These are phyloP conservation scores for Rhagoletis zephyria DNA, from an alignment of 1,140 invertebrate genomes.

Conservation along the genomic window DNA sequence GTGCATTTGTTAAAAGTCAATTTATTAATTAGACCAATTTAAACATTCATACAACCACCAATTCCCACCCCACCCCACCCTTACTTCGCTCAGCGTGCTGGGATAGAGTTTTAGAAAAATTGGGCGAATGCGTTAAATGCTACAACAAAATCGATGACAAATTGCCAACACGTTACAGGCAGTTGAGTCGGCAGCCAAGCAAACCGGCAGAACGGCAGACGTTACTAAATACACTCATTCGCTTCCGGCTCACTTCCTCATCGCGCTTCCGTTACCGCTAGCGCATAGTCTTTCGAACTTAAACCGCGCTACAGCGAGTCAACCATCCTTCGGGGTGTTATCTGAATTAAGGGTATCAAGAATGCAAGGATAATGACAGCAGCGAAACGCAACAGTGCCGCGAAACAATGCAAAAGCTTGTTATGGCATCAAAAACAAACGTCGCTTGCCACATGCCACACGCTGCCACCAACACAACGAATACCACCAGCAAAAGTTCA, in stretches of 20 bases:
- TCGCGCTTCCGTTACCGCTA: not conserved
- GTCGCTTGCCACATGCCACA: constrained; percentile 40
- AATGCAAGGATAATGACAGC: constrained; percentile 41
- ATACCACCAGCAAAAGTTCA: not conserved
- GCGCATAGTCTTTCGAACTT: not conserved
- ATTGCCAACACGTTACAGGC: constrained; percentile 74
- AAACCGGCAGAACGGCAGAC: constrained; percentile 3
- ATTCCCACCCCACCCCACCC: not conserved
- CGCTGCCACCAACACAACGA: not conserved
- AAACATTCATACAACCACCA: constrained; percentile 60
- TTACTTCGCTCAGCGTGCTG: not conserved
- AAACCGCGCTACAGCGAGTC: not conserved
- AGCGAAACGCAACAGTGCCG: constrained; percentile 23
- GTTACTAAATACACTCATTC: constrained; percentile 68
- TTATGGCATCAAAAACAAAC: constrained; percentile 53
- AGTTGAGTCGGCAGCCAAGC: constrained; percentile 63
- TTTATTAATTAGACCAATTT: constrained; percentile 73
- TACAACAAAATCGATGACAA: constrained; percentile 73
- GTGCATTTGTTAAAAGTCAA: constrained; percentile 71
- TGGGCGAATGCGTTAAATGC: constrained; percentile 59
- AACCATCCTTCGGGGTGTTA: not conserved
- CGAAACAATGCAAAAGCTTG: constrained; percentile 50
- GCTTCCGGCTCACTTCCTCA: constrained; percentile 51
- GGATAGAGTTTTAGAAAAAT: not conserved
- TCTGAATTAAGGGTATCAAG: constrained; percentile 30